Evolutionary conservation across 2,888 invertebrate species (phyloP), one percentile per base, ranked within the genome.

Genomic region (Cephonodes hylas): DNA sequence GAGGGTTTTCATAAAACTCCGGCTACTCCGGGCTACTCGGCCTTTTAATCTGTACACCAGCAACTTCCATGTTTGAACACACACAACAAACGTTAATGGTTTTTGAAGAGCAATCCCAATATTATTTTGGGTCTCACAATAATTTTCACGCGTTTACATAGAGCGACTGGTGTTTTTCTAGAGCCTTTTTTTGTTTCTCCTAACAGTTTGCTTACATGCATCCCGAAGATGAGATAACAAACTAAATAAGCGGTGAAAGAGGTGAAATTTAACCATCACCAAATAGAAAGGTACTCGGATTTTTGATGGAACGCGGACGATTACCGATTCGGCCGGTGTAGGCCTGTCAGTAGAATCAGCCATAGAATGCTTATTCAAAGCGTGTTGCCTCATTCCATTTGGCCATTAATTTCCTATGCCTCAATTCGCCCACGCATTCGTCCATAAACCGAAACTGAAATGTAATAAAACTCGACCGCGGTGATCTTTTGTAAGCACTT

Each of bases 111-210:
- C 83, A 82, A 77, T 69, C 75, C 72, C 84, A 92, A 92, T 91
- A 91, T 91, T 92, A 87, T 91, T 89, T 86, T 78, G 86, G 84
- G 83, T n/a, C 81, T 76, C 83, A 89, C 84, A 89, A 88, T 85
- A 81, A 83, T 88, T 88, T 89, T 88, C 84, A 88, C 87, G 85
- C 85, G 84, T 84, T 86, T 83, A 81, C 85, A 77, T 77, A 84
- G 82, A 74, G 67, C 67, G 73, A 71, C 73, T 73, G 75, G 75
- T 89, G 83, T 86, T 90, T 86, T 89, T 87, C 79, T 89, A 82
- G 70, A 79, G 70, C 70, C 74, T 74, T 72, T 72, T 75, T 77
- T 80, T 70, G 76, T 81, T 80, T 81, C 77, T 84, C 84, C 79
- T 77, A 83, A 81, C 75, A 77, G 75, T 75, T 71, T 78, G 68